A percentile compares a stretch with the other conserved stretches of the same genome.
phyloP scores from a whole-genome alignment of 1,140 invertebrate species.

The Lethrus apterus region DNA sequence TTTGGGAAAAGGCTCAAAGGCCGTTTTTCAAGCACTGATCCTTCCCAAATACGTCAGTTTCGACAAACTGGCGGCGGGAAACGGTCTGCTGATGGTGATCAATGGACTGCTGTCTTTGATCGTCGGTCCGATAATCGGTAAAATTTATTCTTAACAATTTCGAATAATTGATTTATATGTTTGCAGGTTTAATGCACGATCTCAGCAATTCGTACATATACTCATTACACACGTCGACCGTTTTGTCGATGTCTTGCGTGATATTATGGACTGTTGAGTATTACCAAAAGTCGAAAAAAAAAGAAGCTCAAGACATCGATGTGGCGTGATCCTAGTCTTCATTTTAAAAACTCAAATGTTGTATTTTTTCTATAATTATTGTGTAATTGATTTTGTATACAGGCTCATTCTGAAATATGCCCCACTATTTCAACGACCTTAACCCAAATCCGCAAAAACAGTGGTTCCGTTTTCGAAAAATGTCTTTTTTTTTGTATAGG shows the following conservation, averaged over 20 bases:
- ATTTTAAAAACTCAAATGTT: too few relatives aligned
- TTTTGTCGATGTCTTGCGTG: slow-evolving; percentile 35
- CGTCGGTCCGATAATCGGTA: slow-evolving; percentile 44
- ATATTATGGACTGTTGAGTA: slow-evolving; percentile 31
- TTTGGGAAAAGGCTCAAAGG: slow-evolving; percentile 36
- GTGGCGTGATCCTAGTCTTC: too few relatives aligned
- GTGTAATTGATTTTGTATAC: too few relatives aligned
- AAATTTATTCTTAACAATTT: slow-evolving; percentile 6
- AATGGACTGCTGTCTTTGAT: slow-evolving; percentile 41
- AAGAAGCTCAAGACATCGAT: too few relatives aligned
- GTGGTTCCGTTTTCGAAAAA: too few relatives aligned
- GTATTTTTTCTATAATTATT: too few relatives aligned
- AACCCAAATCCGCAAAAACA: too few relatives aligned
- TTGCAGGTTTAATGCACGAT: slow-evolving; percentile 39
- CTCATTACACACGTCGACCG: slow-evolving; percentile 31
- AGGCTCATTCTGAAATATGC: too few relatives aligned
- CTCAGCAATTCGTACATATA: slow-evolving; percentile 32
- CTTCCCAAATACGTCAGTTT: slow-evolving; percentile 42
- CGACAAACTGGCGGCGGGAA: slow-evolving; percentile 46
- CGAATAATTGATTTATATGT: slow-evolving; percentile 4
- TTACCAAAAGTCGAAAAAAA: background rate
- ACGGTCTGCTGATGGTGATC: slow-evolving; percentile 43
- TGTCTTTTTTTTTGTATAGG: too few relatives aligned
- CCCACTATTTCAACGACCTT: too few relatives aligned
- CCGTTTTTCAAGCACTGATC: slow-evolving; percentile 41